phyloP scores from a whole-genome alignment of 2,113 vertebrate species.

The Apus apus region DNA sequence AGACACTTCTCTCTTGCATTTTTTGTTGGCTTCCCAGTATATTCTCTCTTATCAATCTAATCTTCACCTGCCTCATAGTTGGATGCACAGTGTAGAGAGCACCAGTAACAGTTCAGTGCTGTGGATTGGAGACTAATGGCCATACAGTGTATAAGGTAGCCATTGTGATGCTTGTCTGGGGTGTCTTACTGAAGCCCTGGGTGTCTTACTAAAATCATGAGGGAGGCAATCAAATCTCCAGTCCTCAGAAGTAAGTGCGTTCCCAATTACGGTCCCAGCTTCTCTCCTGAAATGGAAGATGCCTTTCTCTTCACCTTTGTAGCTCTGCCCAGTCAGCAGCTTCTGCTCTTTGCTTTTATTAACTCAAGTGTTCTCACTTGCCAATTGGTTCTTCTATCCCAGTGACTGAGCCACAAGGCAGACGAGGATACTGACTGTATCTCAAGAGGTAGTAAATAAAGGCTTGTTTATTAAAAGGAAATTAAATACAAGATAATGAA shows the following conservation, averaged over 20 bases:
- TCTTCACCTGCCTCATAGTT: background rate
- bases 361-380: background rate
- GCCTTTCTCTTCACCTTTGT: background rate
- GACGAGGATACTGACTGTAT: background rate
- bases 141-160: background rate
- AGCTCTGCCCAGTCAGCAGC: background rate
- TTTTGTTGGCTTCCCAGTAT: background rate
- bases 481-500: slow-evolving; percentile 40
- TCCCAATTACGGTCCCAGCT: background rate
- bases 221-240: background rate
- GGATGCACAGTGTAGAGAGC: background rate
- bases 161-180: background rate
- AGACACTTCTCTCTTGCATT: background rate
- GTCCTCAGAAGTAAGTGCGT: background rate
- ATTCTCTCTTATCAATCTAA: background rate
- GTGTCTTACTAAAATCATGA: background rate
- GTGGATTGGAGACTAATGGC: background rate
- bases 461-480: slow-evolving; percentile 28
- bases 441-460: slow-evolving; percentile 17
- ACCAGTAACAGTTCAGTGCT: background rate
- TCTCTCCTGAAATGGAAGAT: background rate
- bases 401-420: background rate
- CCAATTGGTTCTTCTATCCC: background rate
- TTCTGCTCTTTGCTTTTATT: background rate
- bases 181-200: background rate